Evolutionary conservation across 2,797 vertebrate genomes (phyloP).

Genomic region (Poeciliopsis presidionis): DNA sequence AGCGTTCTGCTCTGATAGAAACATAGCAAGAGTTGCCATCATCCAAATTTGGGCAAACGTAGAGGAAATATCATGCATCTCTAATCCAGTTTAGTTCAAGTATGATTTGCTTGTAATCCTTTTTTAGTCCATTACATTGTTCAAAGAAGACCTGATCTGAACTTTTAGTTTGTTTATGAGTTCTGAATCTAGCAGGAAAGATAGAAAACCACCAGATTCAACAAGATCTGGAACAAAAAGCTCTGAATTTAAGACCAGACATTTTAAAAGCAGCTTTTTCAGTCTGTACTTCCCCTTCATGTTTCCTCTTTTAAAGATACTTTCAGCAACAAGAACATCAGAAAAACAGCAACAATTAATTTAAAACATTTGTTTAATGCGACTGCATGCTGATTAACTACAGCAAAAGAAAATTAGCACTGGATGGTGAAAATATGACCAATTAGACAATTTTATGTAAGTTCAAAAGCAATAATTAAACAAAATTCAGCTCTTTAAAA

Average conservation of each 20-base stretch:
- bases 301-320: background rate
- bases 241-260: background rate
- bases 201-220: constrained; percentile 8
- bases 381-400: background rate
- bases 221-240: background rate
- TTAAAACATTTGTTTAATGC: background rate
- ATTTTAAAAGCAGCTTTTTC: background rate
- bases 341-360: background rate
- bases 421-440: background rate
- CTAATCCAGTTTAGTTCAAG: constrained; percentile 13
- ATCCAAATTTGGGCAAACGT: background rate
- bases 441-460: background rate
- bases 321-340: background rate
- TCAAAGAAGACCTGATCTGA: background rate
- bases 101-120: constrained; percentile 7
- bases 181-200: constrained; percentile 10
- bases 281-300: background rate
- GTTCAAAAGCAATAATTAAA: background rate
- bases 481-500: background rate
- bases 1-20: background rate
- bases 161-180: background rate
- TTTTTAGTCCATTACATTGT: background rate
- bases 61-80: constrained; percentile 23
- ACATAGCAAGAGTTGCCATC: background rate
- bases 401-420: background rate